phyloP scores from a whole-genome alignment of 2,888 invertebrate species.

The Leptogaster cylindrica region DNA sequence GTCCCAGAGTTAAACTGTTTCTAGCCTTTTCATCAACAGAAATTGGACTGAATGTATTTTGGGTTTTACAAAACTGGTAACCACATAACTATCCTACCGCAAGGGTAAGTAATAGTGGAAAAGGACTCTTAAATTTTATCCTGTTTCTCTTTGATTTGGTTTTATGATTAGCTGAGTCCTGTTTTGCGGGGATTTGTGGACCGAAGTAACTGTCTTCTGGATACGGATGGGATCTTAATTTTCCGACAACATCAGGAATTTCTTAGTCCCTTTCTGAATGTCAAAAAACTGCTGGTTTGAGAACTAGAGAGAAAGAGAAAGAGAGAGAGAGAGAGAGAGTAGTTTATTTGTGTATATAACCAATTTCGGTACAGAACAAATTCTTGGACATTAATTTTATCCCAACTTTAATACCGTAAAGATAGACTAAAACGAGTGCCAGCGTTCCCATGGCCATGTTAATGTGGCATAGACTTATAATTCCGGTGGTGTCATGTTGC shows the following conservation, averaged over 20 bases:
- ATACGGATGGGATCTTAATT: not conserved
- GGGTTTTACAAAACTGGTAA: not conserved
- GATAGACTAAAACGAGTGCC: too few relatives aligned
- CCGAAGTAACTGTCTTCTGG: too few relatives aligned
- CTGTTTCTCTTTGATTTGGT: constrained; percentile 8
- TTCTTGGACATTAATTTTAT: constrained; percentile 3
- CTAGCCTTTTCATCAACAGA: not conserved
- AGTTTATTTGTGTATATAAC: too few relatives aligned
- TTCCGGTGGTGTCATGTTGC: constrained; percentile 12
- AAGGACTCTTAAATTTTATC: constrained; percentile 5
- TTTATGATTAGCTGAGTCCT: constrained; percentile 1
- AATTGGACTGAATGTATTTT: not conserved
- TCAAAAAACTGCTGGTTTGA: too few relatives aligned
- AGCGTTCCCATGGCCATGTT: constrained; percentile 4
- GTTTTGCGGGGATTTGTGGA: not conserved
- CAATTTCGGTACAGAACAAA: not conserved
- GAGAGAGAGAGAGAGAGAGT: too few relatives aligned
- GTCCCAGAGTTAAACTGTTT: constrained; percentile 15
- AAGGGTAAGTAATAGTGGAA: not conserved
- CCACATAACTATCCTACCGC: not conserved
- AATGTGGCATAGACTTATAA: constrained; percentile 6
- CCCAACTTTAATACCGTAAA: too few relatives aligned
- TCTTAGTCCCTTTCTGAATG: too few relatives aligned
- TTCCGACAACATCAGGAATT: not conserved
- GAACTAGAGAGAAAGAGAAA: too few relatives aligned